Evolutionary conservation across 2,797 vertebrate species (phyloP).

Genomic region (Oophaga sylvatica): DNA sequence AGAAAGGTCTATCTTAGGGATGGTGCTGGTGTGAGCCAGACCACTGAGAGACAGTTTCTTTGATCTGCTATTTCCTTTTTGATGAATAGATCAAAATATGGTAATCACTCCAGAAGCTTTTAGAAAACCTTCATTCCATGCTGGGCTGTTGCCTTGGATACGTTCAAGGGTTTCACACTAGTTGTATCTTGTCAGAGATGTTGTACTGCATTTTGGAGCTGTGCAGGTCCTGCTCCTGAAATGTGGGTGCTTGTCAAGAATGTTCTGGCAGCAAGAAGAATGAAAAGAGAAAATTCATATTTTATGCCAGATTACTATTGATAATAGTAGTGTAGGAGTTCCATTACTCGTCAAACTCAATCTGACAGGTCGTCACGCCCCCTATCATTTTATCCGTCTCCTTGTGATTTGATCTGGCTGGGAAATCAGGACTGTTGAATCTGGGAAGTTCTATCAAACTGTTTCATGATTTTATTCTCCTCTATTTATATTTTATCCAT

Average conservation of each 20-base stretch:
- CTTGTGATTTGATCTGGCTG: too few relatives aligned
- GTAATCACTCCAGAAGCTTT: conserved; percentile 54
- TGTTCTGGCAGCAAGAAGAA: background rate
- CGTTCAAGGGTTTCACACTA: conserved; percentile 49
- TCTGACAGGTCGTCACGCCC: too few relatives aligned
- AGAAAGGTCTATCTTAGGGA: conserved; percentile 57
- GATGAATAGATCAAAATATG: conserved; percentile 60
- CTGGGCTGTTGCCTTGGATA: conserved; percentile 59
- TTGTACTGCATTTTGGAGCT: conserved; percentile 31
- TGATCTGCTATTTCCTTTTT: conserved; percentile 51
- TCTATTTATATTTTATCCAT: too few relatives aligned
- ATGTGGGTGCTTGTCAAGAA: background rate
- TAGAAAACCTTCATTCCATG: conserved; percentile 57
- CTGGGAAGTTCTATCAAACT: too few relatives aligned
- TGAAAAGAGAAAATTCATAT: background rate
- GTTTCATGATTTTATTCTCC: too few relatives aligned
- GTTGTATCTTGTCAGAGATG: conserved; percentile 48
- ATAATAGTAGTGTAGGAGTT: too few relatives aligned
- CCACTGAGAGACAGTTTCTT: conserved; percentile 31
- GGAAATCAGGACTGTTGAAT: too few relatives aligned
- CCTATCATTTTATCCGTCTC: too few relatives aligned
- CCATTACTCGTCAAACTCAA: too few relatives aligned
- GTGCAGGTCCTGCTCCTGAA: background rate
- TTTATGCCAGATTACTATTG: too few relatives aligned
- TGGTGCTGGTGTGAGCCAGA: conserved; percentile 26